Conservation (phyloP, 2,113 vertebrate species). For the Onychorhynchus coronatus region DNA sequence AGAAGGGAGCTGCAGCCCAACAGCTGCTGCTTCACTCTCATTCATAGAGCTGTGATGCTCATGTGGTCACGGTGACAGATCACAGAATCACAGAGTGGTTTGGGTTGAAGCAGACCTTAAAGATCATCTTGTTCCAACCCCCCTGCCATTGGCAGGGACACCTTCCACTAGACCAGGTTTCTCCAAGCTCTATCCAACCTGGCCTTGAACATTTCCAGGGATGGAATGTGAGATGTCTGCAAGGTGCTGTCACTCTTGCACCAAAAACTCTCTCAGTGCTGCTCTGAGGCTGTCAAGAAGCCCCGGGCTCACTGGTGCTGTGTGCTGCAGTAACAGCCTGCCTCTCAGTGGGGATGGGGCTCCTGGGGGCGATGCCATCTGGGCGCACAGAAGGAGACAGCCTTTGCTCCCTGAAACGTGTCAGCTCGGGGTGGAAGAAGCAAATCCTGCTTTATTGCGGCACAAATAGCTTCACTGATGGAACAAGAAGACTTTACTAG, state of each 20-base stretch:
- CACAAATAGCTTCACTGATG: fast-evolving
- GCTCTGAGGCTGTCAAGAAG: not conserved
- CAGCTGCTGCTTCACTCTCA: not conserved
- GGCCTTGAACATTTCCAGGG: not conserved
- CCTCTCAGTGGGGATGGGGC: not conserved
- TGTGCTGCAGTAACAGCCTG: conserved; percentile 19
- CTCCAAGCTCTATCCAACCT: not conserved
- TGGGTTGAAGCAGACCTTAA: not conserved
- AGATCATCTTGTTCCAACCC: not conserved
- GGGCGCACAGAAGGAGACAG: not conserved
- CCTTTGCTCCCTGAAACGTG: not conserved
- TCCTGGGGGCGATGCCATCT: conserved; percentile 17
- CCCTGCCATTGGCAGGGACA: not conserved
- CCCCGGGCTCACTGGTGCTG: not conserved
- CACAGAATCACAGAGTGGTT: not conserved
- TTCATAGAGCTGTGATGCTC: not conserved
- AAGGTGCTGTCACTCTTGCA: not conserved
- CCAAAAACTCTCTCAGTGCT: not conserved
- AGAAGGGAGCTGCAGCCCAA: not conserved
- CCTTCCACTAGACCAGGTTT: not conserved
- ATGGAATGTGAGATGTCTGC: not conserved
- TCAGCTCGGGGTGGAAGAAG: not conserved
- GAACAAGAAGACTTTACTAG: not conserved
- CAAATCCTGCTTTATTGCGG: not conserved
- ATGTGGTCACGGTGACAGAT: fast-evolving